Conservation (phyloP, 2,797 vertebrate species). For the Leucoraja ocellata region DNA sequence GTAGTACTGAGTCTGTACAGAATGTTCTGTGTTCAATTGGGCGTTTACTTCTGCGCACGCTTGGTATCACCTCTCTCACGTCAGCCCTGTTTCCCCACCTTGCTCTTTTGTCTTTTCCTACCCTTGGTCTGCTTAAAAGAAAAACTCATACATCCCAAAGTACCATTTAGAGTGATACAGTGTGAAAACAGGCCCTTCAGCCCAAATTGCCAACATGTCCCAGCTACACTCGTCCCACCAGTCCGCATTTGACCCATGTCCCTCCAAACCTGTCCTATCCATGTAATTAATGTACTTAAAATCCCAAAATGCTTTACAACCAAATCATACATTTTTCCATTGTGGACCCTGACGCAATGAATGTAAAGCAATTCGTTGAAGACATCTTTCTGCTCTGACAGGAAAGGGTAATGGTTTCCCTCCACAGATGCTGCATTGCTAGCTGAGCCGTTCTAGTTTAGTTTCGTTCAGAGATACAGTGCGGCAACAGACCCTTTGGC, state of each 20-base stretch:
- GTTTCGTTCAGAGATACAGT: no score
- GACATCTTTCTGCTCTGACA: background rate
- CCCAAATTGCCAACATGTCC: no score
- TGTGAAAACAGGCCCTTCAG: no score
- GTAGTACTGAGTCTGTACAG: no score
- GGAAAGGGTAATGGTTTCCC: background rate
- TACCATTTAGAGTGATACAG: no score
- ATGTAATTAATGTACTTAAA: no score
- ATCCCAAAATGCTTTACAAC: background rate
- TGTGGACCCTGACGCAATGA: background rate
- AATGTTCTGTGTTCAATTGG: no score
- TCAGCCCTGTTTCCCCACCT: background rate
- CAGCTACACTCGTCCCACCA: no score
- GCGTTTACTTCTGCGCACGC: background rate
- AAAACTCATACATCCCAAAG: background rate
- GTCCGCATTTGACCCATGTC: no score
- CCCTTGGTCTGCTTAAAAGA: background rate
- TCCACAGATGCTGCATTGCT: background rate
- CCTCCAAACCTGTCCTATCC: no score
- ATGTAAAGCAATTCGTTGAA: background rate
- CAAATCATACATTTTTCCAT: background rate
- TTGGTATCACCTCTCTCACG: background rate
- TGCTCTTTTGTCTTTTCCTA: background rate
- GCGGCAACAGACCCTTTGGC: no score
- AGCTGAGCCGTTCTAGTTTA: no score